Evolutionary conservation across 1,140 invertebrate genomes (phyloP), one percentile per base, ranked within the genome.

Genomic region (Achroia grisella): DNA sequence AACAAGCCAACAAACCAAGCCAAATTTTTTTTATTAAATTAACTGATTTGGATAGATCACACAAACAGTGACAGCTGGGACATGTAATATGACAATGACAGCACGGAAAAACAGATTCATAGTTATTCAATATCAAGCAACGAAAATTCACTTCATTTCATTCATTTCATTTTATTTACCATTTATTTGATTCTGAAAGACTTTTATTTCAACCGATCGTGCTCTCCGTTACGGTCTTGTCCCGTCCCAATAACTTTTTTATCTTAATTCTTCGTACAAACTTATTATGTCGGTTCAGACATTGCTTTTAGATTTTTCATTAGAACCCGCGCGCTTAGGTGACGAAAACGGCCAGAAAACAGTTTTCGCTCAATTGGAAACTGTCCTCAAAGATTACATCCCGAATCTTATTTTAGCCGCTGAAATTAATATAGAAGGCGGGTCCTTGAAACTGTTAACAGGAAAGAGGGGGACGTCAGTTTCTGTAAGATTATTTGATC

Each of bases 251-350:
- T 59, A 55, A 35, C 13, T 27, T 35, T 29, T 40, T 12, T 32
- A 33, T 11, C 14, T 30, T 35, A 46, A 46, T 34, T 34, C 9
- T 34, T 12, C 10, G n/a, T 47, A 34, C n/a, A 27, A 36, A 39
- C 43, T 4, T 36, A 70, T 60, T 52, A 94, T 95, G 94, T 90
- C 93, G 57, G 93, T 91, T n/a, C 91, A 95, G 76, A 94, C 93
- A 31, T 89, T 94, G 59, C 83, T 95, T 30, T 77, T 95, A 50
- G 93, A 95, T 87, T 94, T 95, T 67, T 90, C 92, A 2, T 85
- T 95, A 39, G 90, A 94, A 54, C 87, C 91, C 4, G 88, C 87
- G 32, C 88, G 89, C 29, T 86, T 93, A 15, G 86, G 83, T 34
- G 91, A 92, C 63, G 86, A 91, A 47, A 88, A 87, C 42, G 90